Conservation (phyloP, 2,888 invertebrate species). For the Penaeus monodon region DNA sequence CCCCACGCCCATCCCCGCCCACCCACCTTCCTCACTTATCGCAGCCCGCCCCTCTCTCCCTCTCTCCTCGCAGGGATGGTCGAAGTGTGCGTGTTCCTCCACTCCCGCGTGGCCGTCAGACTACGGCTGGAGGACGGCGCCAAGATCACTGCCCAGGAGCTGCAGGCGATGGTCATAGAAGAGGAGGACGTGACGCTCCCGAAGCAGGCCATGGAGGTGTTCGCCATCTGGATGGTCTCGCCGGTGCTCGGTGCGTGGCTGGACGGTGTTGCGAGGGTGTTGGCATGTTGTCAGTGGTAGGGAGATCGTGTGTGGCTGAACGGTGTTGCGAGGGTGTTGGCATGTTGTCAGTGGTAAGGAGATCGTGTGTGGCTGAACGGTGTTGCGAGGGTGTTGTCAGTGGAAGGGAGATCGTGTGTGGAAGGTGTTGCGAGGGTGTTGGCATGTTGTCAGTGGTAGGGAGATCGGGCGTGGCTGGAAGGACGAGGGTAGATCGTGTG, state of each 20-base stretch:
- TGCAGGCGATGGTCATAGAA: slow-evolving; percentile 77
- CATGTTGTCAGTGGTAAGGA: too few species aligned
- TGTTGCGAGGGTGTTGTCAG: too few species aligned
- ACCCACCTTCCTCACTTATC: background rate
- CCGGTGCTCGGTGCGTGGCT: slow-evolving; percentile 80
- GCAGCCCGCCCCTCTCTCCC: background rate
- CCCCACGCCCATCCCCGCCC: background rate
- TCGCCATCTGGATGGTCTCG: slow-evolving; percentile 95
- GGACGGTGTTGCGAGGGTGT: background rate
- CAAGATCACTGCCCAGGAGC: slow-evolving; percentile 76
- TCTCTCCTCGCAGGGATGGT: slow-evolving; percentile 67
- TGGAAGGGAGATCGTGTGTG: too few species aligned
- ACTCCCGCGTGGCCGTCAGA: slow-evolving; percentile 84
- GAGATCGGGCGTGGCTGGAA: too few species aligned
- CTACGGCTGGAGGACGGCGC: slow-evolving; percentile 86
- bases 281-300: background rate
- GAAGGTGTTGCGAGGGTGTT: too few species aligned
- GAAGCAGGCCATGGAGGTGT: slow-evolving; percentile 84
- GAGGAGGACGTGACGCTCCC: slow-evolving; percentile 85
- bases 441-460: too few species aligned
- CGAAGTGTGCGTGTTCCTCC: slow-evolving; percentile 84
- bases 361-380: too few species aligned
- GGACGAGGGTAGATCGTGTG: too few species aligned
- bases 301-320: too few species aligned
- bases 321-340: too few species aligned